Base-by-base conservation (phyloP, 2,113 vertebrate species). In the Fulmarus glacialis region DNA sequence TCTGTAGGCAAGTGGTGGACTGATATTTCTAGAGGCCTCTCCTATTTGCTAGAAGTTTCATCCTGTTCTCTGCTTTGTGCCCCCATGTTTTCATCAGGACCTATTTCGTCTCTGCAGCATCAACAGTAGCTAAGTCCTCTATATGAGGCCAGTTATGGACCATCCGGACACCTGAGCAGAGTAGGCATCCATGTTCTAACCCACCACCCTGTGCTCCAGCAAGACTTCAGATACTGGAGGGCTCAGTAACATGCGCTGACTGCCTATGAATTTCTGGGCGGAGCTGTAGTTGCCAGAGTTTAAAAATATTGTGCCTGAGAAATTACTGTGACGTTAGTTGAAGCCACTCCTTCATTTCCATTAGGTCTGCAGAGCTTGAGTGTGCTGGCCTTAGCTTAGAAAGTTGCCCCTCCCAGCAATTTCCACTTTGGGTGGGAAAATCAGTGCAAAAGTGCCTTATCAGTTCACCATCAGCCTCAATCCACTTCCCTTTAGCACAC, bases 141-240 rank as follows among this genome's bases (percentile, higher is more conserved):
- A 3, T 8, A 15, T 62, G 45, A 82, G 10, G 27, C 24, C 32
- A 18, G 24, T 40, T 80, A 47, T 8, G 7, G 36, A 75, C 11
- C 60, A 87, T 50, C 14, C 3, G 5, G 60, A 66, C n/a, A 79
- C 32, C 52, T 52, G 52, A 87, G 21, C 1, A 4, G 34, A 52
- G 42, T 8, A 59, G 34, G 21, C 10, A 89, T 8, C 17, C 0
- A 0, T 78, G 38, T 21, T 72, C 48, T n/a, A 60, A 64, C 14
- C n/a, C 42, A 75, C 8, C 13, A 74, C 9, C 42, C 30, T 1
- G 3, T 40, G 38, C 22, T 87, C 91, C 52, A 89, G 32, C 7
- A 53, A 20, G 40, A 53, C 32, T 80, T 75, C 40, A 56, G 50
- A 32, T 58, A 84, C 32, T 29, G 27, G 12, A 40, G 21, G 59